Conservation (phyloP, 1,140 invertebrate species). For the Pollicipes pollicipes region DNA sequence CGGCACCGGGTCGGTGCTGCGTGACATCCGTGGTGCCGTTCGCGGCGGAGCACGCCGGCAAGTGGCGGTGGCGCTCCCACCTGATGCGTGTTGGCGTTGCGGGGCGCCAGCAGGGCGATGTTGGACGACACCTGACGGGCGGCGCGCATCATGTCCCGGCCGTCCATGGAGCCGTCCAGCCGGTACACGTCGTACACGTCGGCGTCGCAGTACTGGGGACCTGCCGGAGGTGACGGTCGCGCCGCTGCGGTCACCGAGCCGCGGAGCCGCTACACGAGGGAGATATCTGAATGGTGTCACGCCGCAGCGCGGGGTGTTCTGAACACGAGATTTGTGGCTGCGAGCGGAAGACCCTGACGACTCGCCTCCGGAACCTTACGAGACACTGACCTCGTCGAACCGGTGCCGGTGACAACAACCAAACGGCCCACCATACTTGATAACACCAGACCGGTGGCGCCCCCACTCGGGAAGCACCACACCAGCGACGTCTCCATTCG, state of each 20-base stretch:
- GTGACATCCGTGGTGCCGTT: too few relatives aligned
- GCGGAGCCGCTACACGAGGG: not conserved
- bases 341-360: too few relatives aligned
- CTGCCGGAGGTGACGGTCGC: not conserved
- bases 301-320: not conserved
- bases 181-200: conserved; percentile 56
- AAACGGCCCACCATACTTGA: too few relatives aligned
- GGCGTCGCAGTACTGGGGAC: conserved; percentile 19
- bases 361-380: too few relatives aligned
- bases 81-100: conserved; percentile 68
- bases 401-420: too few relatives aligned
- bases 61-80: conserved; percentile 28
- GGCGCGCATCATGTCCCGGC: conserved; percentile 39
- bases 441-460: too few relatives aligned
- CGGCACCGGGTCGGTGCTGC: too few relatives aligned
- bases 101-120: conserved; percentile 74
- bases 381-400: too few relatives aligned
- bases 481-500: not conserved
- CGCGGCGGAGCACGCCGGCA: too few relatives aligned
- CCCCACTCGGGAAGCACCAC: too few relatives aligned
- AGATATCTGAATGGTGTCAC: not conserved
- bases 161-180: conserved; percentile 42
- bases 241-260: not conserved
- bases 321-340: too few relatives aligned
- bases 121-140: conserved; percentile 38